Evolutionary conservation across 2,113 vertebrate genomes (phyloP).

Genomic region (Lichenostomus cassidix): DNA sequence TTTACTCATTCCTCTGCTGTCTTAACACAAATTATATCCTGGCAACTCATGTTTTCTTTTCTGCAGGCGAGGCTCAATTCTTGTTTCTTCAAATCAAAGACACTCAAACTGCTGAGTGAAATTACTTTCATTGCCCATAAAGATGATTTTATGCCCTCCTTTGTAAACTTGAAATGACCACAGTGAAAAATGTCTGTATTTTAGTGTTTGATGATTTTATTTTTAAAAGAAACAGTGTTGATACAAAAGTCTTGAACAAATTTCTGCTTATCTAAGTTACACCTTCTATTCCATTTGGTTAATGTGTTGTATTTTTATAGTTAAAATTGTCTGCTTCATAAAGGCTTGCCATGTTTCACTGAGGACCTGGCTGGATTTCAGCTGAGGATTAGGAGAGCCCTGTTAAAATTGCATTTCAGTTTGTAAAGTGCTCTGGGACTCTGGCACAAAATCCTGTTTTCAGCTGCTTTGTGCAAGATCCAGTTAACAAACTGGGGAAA

Average conservation of each 20-base stretch:
- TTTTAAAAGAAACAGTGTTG: not conserved
- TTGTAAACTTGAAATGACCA: not conserved
- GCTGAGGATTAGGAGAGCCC: not conserved
- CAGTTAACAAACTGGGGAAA: not conserved
- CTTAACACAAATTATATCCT: not conserved
- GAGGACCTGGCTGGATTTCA: conserved; percentile 13
- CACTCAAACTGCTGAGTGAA: not conserved
- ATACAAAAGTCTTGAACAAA: not conserved
- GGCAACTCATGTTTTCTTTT: not conserved
- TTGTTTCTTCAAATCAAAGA: not conserved
- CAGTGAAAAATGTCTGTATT: not conserved
- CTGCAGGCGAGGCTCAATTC: not conserved
- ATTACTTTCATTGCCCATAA: not conserved
- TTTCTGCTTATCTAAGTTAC: not conserved
- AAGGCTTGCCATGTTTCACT: not conserved
- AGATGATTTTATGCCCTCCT: not conserved
- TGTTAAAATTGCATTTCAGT: not conserved
- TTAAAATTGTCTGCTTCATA: not conserved
- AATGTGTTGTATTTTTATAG: not conserved
- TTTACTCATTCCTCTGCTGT: not conserved
- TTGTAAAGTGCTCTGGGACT: not conserved
- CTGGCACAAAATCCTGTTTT: not conserved
- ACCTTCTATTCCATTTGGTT: not conserved
- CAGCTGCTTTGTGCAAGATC: not conserved
- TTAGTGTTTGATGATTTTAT: not conserved